Conservation (phyloP, 2,797 vertebrate species). For the Propithecus perrieri region DNA sequence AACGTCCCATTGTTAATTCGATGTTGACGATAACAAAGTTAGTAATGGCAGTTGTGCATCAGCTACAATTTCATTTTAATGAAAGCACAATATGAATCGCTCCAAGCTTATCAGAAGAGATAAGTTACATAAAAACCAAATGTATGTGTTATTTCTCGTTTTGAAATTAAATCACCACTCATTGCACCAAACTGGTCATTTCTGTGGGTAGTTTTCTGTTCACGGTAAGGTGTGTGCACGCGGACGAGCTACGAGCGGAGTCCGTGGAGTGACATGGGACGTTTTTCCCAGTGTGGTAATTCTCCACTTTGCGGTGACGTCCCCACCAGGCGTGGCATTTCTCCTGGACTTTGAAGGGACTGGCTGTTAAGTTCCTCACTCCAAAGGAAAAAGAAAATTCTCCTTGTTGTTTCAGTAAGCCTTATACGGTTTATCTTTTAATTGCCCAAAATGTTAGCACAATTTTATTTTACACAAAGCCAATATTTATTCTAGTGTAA, state of each 20-base stretch:
- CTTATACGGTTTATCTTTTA: not conserved
- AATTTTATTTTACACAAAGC: constrained; percentile 9
- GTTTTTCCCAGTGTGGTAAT: rapidly evolving
- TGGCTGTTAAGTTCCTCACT: not conserved
- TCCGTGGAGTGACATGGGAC: rapidly evolving
- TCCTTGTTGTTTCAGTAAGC: not conserved
- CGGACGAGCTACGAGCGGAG: rapidly evolving
- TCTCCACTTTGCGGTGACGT: rapidly evolving
- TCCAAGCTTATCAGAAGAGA: not conserved
- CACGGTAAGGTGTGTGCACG: rapidly evolving
- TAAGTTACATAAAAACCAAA: not conserved
- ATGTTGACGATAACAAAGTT: not conserved
- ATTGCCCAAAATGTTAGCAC: not conserved
- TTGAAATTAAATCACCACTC: not conserved
- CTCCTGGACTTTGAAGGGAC: not conserved
- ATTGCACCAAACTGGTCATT: not conserved
- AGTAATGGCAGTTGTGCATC: not conserved
- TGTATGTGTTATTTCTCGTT: not conserved
- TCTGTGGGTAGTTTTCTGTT: not conserved
- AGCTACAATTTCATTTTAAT: not conserved
- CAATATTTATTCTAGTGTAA: not conserved
- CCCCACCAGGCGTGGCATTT: too few relatives aligned
- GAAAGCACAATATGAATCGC: not conserved
- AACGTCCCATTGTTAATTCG: not conserved
- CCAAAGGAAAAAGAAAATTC: not conserved